These are phyloP conservation scores for Drosophila nikananu DNA, from an alignment of 1,140 invertebrate genomes.

Conservation along the genomic window DNA sequence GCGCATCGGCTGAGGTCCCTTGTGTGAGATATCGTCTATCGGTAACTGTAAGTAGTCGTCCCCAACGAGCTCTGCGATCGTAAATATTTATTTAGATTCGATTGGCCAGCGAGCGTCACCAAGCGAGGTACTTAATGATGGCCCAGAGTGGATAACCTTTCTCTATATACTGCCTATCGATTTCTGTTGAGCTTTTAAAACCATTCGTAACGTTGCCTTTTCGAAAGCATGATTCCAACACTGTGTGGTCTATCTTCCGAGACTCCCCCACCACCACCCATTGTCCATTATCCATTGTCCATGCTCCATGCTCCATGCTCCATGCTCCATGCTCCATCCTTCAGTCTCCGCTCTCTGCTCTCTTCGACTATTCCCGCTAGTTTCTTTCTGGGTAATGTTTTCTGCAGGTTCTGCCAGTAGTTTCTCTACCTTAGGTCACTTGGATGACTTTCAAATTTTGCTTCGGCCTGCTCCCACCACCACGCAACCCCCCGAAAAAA, in stretches of 20 bases:
- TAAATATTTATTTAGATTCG: neutral
- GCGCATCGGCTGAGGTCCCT: constrained; percentile 31
- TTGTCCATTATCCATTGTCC: neutral
- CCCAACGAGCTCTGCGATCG: constrained; percentile 10
- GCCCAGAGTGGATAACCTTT: constrained; percentile 18
- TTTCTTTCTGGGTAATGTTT: constrained; percentile 38
- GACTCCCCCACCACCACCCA: constrained; percentile 15
- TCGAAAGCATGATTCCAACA: constrained; percentile 49
- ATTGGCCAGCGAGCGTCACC: constrained; percentile 17
- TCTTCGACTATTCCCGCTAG: constrained; percentile 38
- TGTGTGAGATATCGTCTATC: constrained; percentile 23
- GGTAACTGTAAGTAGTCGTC: constrained; percentile 51
- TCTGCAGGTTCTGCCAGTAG: constrained; percentile 35
- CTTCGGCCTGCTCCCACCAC: constrained; percentile 12
- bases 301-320: neutral
- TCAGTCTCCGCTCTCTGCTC: neutral
- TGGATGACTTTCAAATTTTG: constrained; percentile 28
- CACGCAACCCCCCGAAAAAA: constrained; percentile 3
- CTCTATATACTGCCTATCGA: constrained; percentile 24
- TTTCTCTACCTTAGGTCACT: constrained; percentile 26
- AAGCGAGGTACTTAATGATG: constrained; percentile 34
- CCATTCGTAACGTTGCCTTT: constrained; percentile 25
- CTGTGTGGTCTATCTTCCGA: constrained; percentile 33
- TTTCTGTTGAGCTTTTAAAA: constrained; percentile 37
- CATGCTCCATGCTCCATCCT: neutral